Evolutionary conservation across 2,113 vertebrate species (phyloP).

Genomic region (Colaptes auratus): DNA sequence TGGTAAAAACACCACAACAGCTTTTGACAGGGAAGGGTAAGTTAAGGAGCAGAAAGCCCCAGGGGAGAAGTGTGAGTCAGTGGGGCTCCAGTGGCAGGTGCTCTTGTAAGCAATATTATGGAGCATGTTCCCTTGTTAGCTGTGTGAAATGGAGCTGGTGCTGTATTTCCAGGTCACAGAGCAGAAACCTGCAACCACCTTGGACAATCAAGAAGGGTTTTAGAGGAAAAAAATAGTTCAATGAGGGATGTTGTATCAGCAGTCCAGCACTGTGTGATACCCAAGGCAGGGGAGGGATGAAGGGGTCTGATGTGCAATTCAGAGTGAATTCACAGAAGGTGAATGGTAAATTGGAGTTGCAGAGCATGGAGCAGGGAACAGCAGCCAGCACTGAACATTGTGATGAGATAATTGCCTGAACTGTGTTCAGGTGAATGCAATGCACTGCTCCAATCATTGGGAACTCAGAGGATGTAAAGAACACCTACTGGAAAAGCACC

Average conservation of each 20-base stretch:
- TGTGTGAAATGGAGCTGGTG: background rate
- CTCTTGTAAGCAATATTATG: background rate
- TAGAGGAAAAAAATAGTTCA: background rate
- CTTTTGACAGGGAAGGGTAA: background rate
- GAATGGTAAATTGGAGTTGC: background rate
- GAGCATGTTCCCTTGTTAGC: background rate
- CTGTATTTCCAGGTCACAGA: background rate
- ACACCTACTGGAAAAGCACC: background rate
- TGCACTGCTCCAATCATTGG: background rate
- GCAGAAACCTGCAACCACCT: background rate
- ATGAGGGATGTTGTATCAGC: background rate
- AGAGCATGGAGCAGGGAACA: background rate
- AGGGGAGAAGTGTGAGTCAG: background rate
- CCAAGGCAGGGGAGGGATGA: background rate
- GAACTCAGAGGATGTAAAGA: constrained; percentile 23
- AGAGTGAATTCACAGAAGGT: background rate
- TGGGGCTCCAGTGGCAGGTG: background rate
- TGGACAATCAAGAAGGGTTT: background rate
- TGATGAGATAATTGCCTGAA: constrained; percentile 21
- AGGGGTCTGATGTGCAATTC: background rate
- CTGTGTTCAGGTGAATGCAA: background rate
- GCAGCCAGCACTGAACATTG: background rate
- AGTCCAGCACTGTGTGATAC: background rate
- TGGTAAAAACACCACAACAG: background rate
- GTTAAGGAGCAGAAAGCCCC: background rate